These are phyloP conservation scores for Taxidea taxus DNA, from an alignment of 2,113 vertebrate genomes.

Conservation along the genomic window DNA sequence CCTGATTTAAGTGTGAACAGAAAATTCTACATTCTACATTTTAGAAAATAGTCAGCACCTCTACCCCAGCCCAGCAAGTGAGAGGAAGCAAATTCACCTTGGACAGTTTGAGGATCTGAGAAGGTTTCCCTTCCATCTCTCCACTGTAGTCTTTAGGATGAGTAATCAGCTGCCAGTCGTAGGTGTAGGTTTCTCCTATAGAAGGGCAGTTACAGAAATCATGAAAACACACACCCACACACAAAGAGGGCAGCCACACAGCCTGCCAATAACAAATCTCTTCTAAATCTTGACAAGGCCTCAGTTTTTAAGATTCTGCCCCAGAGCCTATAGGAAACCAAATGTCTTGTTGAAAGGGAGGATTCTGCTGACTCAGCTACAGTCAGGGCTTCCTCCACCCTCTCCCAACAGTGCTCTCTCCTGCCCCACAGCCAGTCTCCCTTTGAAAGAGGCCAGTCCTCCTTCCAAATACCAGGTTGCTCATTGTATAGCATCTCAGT, in stretches of 20 bases:
- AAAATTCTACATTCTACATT: slow-evolving; percentile 30
- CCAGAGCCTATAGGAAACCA: slow-evolving; percentile 44
- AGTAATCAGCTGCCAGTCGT: slow-evolving; percentile 94
- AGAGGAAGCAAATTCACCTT: slow-evolving; percentile 84
- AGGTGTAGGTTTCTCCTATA: slow-evolving; percentile 90
- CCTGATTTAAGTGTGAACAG: slow-evolving; percentile 10
- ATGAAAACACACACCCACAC: slow-evolving; percentile 72
- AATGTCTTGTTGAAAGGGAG: neutral
- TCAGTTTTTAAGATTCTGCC: slow-evolving; percentile 30
- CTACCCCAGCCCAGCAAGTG: neutral
- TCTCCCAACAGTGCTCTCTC: neutral
- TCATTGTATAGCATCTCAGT: neutral
- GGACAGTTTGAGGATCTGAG: slow-evolving; percentile 91
- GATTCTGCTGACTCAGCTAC: slow-evolving; percentile 22
- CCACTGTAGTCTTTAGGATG: slow-evolving; percentile 95
- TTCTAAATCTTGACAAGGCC: slow-evolving; percentile 52
- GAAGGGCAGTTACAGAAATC: slow-evolving; percentile 67
- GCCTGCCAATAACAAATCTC: slow-evolving; percentile 45
- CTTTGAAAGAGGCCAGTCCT: neutral
- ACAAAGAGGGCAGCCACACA: slow-evolving; percentile 49
- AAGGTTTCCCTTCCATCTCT: slow-evolving; percentile 93
- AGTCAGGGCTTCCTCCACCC: neutral
- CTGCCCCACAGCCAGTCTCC: neutral
- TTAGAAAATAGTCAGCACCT: neutral
- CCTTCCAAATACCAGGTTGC: neutral